Conservation (phyloP, 30 jellyfish, hydroid and myxozoan genomes). For the Hydra vulgaris region DNA sequence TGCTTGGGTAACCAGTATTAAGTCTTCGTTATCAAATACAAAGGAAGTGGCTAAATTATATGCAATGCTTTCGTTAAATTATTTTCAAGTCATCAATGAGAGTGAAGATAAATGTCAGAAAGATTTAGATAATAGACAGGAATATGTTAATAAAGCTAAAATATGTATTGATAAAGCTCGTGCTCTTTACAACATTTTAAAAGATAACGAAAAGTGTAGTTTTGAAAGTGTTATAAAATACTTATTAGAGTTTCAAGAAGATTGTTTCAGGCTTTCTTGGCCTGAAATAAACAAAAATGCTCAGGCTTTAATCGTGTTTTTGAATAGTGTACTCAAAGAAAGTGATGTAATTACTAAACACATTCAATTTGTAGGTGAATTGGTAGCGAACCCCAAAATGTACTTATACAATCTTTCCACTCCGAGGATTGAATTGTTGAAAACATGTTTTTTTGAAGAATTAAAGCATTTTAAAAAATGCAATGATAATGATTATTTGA, state of each 20-base stretch:
- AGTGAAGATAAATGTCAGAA: too few relatives aligned
- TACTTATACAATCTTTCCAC: neutral
- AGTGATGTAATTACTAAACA: neutral
- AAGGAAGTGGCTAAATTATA: neutral
- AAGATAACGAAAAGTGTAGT: neutral
- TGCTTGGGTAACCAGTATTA: neutral
- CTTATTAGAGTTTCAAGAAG: neutral
- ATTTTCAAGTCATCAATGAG: neutral
- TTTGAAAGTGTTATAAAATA: conserved; percentile 8
- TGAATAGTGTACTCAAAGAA: neutral
- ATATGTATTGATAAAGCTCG: neutral
- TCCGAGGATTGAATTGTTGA: neutral
- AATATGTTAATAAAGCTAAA: too few relatives aligned
- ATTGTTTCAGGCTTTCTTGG: neutral
- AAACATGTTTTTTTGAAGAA: conserved; percentile 18
- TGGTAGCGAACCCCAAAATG: conserved; percentile 4
- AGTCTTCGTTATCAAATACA: neutral
- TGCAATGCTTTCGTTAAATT: neutral
- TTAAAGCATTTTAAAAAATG: neutral
- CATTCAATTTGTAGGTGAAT: neutral
- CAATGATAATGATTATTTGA: neutral
- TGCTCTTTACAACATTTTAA: neutral
- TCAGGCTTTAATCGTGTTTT: neutral
- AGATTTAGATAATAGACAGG: too few relatives aligned
- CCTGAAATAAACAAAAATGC: neutral